A percentile compares a stretch with the other conserved stretches of the same genome.
phyloP scores from a whole-genome alignment of 2,113 vertebrate species.

The Todiramphus chloris region DNA sequence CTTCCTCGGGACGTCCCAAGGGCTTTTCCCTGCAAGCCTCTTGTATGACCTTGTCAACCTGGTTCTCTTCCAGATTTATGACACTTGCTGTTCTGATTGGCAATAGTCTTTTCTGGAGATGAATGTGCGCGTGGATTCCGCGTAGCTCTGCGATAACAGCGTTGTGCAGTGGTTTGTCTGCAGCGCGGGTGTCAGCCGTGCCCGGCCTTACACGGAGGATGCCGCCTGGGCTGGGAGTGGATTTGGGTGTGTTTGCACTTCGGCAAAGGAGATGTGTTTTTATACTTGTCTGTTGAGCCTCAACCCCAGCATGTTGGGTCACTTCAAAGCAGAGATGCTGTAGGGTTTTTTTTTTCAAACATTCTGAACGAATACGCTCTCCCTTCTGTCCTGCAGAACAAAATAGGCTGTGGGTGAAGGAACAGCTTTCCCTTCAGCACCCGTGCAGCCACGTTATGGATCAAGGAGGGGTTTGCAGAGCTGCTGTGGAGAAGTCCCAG shows the following conservation, averaged over 20 bases:
- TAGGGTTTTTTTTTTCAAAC: neutral
- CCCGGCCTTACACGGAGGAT: neutral
- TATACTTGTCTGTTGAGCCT: neutral
- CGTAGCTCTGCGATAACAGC: neutral
- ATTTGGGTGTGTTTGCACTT: neutral
- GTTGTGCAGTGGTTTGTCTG: neutral
- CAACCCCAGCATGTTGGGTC: neutral
- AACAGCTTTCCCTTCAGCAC: neutral
- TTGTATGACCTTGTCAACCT: neutral
- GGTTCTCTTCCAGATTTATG: neutral
- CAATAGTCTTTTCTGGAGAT: neutral
- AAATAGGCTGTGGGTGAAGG: neutral
- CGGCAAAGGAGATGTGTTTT: neutral
- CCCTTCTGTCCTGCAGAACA: neutral
- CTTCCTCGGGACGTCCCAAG: neutral
- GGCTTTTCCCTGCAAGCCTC: neutral
- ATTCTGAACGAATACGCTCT: neutral
- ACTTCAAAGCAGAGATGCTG: neutral
- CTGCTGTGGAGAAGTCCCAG: neutral
- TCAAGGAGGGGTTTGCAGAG: neutral
- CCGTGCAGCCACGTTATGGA: neutral
- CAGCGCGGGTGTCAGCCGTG: neutral
- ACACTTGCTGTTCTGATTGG: neutral
- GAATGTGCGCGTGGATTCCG: neutral
- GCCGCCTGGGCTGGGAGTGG: neutral